Evolutionary conservation across 2,888 invertebrate species (phyloP), one percentile per base, ranked within the genome.

Genomic region (Dugesia japonica): DNA sequence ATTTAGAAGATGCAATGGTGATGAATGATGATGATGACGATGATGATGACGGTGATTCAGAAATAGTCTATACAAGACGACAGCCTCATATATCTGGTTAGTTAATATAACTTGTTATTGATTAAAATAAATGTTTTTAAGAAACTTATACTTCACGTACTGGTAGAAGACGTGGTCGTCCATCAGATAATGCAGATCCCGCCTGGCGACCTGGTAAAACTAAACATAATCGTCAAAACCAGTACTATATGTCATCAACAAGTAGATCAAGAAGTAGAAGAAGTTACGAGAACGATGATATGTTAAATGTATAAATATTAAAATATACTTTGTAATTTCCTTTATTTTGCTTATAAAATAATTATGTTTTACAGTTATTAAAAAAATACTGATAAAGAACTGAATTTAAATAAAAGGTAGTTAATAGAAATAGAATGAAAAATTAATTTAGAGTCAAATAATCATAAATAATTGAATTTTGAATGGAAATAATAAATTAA

Each of bases 21-120:
- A 26, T 28, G 72, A 15, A 72, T 72, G 72, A 72, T 72, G 72
- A 72, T n/a, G 27, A 72, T 72, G 27, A 72, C 9, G 72, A 72
- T 13, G 72, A 72, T n/a, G 27, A 72, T 72, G 27, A 72, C 9
- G 72, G 23, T 13, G 72, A 72, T 28, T 72, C 27, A 13, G 72
- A 72, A 28, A 26, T 26, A 9, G 72, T 72, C 9, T 72, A 28
- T 72, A 15, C 28, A 15, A 17, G 72, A 13, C 27, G 72, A 7
- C 72, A 72, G 4, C 13, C 27, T 15, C 15, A 26, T n/a, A 26
- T 26, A 7, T 4, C 28, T 28, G 28, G 28, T 72, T 7, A 72
- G 1, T 4, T 20, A 1, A 56, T 56, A 56, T 56, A 7, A 56
- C 1, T 23, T 4, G 23, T 4, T 56, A 9, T 56, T n/a, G 1